Base-by-base conservation (phyloP, 2,797 vertebrate genomes). In the Lacerta viridis region DNA sequence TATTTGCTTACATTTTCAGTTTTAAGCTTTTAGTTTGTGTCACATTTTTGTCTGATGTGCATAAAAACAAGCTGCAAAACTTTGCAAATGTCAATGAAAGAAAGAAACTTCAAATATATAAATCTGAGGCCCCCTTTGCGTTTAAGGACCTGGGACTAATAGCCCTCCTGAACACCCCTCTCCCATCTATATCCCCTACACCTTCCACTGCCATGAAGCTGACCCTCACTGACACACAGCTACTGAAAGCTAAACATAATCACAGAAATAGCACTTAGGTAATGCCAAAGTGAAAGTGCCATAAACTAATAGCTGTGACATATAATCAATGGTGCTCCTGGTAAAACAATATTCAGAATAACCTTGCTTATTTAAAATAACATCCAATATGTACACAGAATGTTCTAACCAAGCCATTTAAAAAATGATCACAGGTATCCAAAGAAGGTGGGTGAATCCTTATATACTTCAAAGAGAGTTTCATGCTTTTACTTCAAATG, bases 281-380 rank as follows among this genome's bases (percentile, higher is more conserved):
- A 94, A 93, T 85, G 89, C 90, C 90, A 92, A 91, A 87, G 87
- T 93, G 88, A 93, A 94, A 90, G 90, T 85, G 82, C 83, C 85
- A 88, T 91, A 91, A 94, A 94, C 91, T 94, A 94, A 91, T 83
- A 71, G 81, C 66, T 93, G 46, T 89, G 94, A 94, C 93, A 94
- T 66, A 93, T 93, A 94, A 95, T 95, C 94, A 96, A 93, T 94
- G 87, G 83, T 84, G 88, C 36, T 81, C 76, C 86, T 92, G 92
- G 94, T 94, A 95, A 93, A 93, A 90, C 91, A 90, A 94, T 95
- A 95, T 94, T 94, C 93, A 93, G 87, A 80, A 93, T 75, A 94
- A 94, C 88, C 93, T 91, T 93, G 85, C 92, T 94, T 95, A 95
- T 95, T 92, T 90, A 91, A 93, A 92, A 92, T 91, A 94, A 93